Percentiles rank a stretch among this genome's conserved stretches.
Conservation (phyloP, 1,140 invertebrate genomes). For the Orius insidiosus region DNA sequence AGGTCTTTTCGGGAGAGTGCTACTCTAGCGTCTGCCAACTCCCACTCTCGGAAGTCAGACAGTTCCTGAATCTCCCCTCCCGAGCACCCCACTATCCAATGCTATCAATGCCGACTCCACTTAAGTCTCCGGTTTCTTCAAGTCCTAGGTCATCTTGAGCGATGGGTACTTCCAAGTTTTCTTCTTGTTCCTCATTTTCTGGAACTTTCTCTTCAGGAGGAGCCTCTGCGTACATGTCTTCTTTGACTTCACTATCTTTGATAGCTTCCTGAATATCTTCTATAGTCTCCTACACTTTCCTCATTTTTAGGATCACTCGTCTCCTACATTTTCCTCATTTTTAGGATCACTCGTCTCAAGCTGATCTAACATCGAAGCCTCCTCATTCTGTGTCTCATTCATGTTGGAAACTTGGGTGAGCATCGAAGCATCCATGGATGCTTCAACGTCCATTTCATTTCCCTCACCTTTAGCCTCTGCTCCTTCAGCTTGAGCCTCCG, state of each 20-base stretch:
- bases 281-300: background rate
- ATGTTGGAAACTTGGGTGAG: background rate
- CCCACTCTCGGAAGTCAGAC: too few relatives aligned
- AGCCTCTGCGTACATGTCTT: background rate
- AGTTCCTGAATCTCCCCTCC: too few relatives aligned
- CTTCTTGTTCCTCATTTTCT: slow-evolving; percentile 1
- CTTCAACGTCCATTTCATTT: background rate
- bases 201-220: background rate
- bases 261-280: background rate
- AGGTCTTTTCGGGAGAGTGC: too few relatives aligned
- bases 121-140: background rate
- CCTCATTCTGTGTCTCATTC: background rate
- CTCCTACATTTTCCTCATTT: slow-evolving; percentile 6
- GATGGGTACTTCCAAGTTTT: background rate
- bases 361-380: background rate
- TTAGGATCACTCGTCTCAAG: background rate
- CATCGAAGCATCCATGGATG: too few relatives aligned
- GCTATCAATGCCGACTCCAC: background rate
- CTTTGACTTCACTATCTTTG: background rate
- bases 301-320: background rate
- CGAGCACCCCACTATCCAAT: too few relatives aligned
- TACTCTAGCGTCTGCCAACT: too few relatives aligned
- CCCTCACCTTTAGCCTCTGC: background rate
- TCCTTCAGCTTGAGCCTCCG: background rate
- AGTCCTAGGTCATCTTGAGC: background rate